These are phyloP conservation scores for Branchipolynoe longqiensis DNA, from an alignment of 2,888 invertebrate species.

Conservation along the genomic window DNA sequence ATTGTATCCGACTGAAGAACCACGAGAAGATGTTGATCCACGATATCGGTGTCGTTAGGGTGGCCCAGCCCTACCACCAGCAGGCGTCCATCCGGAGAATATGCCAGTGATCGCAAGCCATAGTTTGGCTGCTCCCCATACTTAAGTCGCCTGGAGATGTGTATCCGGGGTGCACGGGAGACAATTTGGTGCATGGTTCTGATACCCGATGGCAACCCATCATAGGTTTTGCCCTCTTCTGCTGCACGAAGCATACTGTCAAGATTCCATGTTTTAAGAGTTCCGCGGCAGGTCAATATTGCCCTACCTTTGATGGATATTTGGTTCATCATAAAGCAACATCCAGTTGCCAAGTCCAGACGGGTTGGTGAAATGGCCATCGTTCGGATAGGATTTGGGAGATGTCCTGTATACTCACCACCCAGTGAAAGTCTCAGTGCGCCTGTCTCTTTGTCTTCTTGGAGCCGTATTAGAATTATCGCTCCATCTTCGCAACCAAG, in stretches of 20 bases:
- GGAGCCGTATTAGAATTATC: conserved; percentile 41
- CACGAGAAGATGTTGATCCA: conserved; percentile 54
- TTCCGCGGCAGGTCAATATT: conserved; percentile 58
- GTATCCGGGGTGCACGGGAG: background rate
- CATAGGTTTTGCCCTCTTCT: conserved; percentile 40
- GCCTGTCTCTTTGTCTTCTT: conserved; percentile 3
- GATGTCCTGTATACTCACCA: conserved; percentile 58
- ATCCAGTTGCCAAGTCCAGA: conserved; percentile 62
- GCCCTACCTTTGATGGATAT: conserved; percentile 42
- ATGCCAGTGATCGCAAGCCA: conserved; percentile 63
- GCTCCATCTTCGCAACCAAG: conserved; percentile 60
- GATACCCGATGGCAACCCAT: conserved; percentile 47
- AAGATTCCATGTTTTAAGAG: conserved; percentile 63
- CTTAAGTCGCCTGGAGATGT: background rate
- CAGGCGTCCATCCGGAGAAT: conserved; percentile 59
- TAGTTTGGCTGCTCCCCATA: conserved; percentile 27
- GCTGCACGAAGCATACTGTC: background rate
- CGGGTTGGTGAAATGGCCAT: conserved; percentile 61
- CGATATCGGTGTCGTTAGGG: conserved; percentile 52
- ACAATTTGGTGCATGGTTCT: conserved; percentile 63
- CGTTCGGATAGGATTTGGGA: conserved; percentile 63
- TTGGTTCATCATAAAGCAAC: conserved; percentile 64
- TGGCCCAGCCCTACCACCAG: conserved; percentile 64
- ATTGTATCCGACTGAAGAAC: conserved; percentile 61
- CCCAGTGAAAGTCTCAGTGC: background rate